phyloP scores from a whole-genome alignment of 2,113 vertebrate species.

The Nesogale talazaci region DNA sequence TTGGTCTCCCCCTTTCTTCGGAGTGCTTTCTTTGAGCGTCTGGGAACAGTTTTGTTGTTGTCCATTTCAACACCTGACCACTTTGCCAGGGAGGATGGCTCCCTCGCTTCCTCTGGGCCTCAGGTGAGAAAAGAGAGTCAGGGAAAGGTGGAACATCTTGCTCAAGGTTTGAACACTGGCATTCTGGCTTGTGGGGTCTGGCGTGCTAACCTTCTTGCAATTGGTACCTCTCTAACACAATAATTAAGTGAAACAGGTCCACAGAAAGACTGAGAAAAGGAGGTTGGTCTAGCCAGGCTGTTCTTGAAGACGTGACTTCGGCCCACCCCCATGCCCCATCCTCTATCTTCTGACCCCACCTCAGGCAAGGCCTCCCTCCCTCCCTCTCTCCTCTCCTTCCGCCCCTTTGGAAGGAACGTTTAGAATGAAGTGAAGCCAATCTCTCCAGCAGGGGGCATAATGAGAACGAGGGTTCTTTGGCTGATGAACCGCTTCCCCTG shows the following conservation, averaged over 20 bases:
- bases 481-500: background rate
- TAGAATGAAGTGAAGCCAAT: background rate
- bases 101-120: background rate
- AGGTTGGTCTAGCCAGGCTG: background rate
- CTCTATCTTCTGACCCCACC: background rate
- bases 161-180: background rate
- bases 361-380: too few species aligned
- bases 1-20: too few species aligned
- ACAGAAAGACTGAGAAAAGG: background rate
- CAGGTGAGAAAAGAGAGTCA: background rate
- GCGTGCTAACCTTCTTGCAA: background rate
- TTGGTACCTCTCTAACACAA: background rate
- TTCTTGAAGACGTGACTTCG: background rate
- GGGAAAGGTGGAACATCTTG: background rate
- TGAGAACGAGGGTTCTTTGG: background rate
- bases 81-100: background rate
- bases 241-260: background rate
- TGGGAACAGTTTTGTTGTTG: background rate
- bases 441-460: background rate
- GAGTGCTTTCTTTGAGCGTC: too few species aligned
- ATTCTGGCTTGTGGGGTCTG: background rate
- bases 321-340: background rate
- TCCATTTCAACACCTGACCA: background rate
- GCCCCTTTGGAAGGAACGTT: background rate
- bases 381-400: too few species aligned